Base-by-base conservation (phyloP, 2,888 invertebrate species). In the Endomychus coccineus region DNA sequence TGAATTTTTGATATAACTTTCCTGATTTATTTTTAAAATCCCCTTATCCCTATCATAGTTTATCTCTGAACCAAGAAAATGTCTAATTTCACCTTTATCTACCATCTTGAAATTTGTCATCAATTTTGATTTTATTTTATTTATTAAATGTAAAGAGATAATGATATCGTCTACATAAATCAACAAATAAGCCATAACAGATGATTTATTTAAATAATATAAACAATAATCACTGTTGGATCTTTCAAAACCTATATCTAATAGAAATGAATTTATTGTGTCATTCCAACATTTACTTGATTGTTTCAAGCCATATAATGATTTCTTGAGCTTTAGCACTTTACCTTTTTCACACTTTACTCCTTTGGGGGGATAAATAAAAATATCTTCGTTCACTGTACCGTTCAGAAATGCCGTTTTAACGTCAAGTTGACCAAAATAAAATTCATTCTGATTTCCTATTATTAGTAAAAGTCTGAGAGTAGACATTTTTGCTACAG, bases 91-190 rank as follows among this genome's bases (percentile, higher is more conserved):
- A n/a, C 25, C 16, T 28, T 36, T 29, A 24, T 36, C 29, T 29
- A 13, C 14, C 24, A 36, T 36, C n/a, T 36, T 23, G n/a, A 36
- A 36, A 2, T 36, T 9, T 23, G 12, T 29, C 29, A 35, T 35
- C 3, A 35, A 13, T 16, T 28, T 16, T 2, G 13, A 1, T 15
- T 30, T 29, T 22, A 29, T 29, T 29, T 29, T 11, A 29, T 36
- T 29, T 13, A 36, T 13, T 23, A 29, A 24, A 15, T 23, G 12
- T 15, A 21, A n/a, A 24, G 34, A 19, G 10, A 40, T 15, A 30
- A 40, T 37, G 1, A 34, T 35, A 23, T 40, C 40, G 19, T 40
- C 40, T 21, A 37, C 40, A 42, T 39, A 39, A 7, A 42, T 12
- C 9, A 42, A 10, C 16, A 34, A 30, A 24, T 31, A 34, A 11